A percentile compares a stretch with the other conserved stretches of the same genome.
phyloP scores from a whole-genome alignment of 1,140 invertebrate species.

The Philotrypesis tridentata region DNA sequence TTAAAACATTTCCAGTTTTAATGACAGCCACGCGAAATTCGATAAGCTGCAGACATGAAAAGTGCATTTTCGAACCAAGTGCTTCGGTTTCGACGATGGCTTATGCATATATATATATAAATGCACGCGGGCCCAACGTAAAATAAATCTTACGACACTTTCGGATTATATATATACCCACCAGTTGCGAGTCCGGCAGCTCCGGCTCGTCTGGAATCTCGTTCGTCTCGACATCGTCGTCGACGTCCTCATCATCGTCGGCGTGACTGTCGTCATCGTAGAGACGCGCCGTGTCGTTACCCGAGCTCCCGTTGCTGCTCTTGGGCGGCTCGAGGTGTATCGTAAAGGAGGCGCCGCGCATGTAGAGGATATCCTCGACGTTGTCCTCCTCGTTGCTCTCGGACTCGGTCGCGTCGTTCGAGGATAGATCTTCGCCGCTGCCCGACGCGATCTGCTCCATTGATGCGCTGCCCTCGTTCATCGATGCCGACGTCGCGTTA shows the following conservation, averaged over 20 bases:
- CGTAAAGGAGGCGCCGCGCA: slow-evolving; percentile 87
- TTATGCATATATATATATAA: too few relatives aligned
- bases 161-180: neutral
- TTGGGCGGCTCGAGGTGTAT: slow-evolving; percentile 78
- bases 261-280: neutral
- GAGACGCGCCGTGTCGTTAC: neutral
- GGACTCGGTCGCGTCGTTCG: slow-evolving; percentile 60
- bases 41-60: too few relatives aligned
- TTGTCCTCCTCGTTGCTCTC: slow-evolving; percentile 71
- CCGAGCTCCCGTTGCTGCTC: slow-evolving; percentile 58
- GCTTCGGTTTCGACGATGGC: too few relatives aligned
- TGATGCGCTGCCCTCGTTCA: slow-evolving; percentile 57
- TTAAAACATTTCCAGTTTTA: too few relatives aligned
- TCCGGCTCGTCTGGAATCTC: slow-evolving; percentile 52
- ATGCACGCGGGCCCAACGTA: too few relatives aligned
- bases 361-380: slow-evolving; percentile 84
- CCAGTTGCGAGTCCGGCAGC: neutral
- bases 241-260: neutral
- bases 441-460: slow-evolving; percentile 58
- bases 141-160: too few relatives aligned
- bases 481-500: slow-evolving; percentile 79
- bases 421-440: neutral
- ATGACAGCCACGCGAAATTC: too few relatives aligned
- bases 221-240: slow-evolving; percentile 61
- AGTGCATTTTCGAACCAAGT: too few relatives aligned